A percentile compares a stretch with the other conserved stretches of the same genome.
Evolutionary conservation across 1,140 invertebrate genomes (phyloP).

Genomic region (Oncopodura yosiiana): DNA sequence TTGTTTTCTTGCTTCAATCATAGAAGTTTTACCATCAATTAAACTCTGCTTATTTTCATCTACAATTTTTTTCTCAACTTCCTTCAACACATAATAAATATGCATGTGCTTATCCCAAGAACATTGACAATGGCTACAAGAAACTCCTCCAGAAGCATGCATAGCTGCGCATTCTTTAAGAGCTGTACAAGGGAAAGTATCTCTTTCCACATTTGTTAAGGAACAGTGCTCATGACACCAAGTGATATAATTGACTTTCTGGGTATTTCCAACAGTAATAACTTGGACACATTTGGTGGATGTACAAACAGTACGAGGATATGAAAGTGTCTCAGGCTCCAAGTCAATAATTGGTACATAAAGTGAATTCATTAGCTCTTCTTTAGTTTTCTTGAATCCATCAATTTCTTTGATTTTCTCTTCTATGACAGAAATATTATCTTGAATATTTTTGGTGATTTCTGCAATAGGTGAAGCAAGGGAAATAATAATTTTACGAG

Average conservation of each 20-base stretch:
- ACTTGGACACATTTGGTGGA: background rate
- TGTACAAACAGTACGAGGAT: conserved; percentile 15
- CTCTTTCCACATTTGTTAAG: background rate
- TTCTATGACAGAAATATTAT: conserved; percentile 1
- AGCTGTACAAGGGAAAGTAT: background rate
- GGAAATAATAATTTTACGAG: conserved; percentile 3
- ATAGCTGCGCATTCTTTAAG: background rate
- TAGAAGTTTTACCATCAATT: background rate
- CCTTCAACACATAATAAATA: background rate
- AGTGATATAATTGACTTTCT: background rate
- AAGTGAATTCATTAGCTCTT: background rate
- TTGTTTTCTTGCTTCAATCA: background rate
- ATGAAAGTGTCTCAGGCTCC: background rate
- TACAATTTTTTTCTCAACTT: background rate
- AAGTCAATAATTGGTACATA: background rate
- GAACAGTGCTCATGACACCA: conserved; percentile 5
- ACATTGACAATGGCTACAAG: background rate
- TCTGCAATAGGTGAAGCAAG: conserved; percentile 14
- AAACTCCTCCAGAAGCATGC: background rate
- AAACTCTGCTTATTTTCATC: background rate
- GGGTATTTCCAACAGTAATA: background rate
- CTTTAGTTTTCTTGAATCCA: background rate
- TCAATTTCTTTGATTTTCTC: background rate
- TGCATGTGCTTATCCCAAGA: background rate
- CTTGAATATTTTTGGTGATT: conserved; percentile 14